Evolutionary conservation across 1,140 invertebrate genomes (phyloP), one percentile per base, ranked within the genome.

Genomic region (Eupristina koningsbergeri): DNA sequence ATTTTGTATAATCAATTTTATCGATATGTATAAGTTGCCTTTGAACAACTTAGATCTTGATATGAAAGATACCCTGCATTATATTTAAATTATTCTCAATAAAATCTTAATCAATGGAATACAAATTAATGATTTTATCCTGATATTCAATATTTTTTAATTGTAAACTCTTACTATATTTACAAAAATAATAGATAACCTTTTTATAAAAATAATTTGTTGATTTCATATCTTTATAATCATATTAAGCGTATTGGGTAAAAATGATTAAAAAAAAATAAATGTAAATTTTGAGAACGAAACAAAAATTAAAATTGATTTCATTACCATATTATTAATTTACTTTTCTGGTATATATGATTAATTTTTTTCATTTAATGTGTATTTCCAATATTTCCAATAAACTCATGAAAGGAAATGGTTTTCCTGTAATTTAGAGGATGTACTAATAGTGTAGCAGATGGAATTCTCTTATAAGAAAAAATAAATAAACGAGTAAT

Each of bases 81-180:
- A 76, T 53, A 61, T 31, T 36, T n/a, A 19, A 77, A 74, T 75
- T 11, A 7, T 76, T 63, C 29, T 45, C 58, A 73, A 82, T 82
- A 82, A 82, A 82, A 82, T 82, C 74, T 76, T 76, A 82, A 82
- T 82, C 58, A 67, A 39, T 64, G 17, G 31, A 29, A 82, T 82
- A 67, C 53, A 82, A 73, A 77, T 53, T 53, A 74, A 11, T 47
- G 73, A 82, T 82, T 63, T 39, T 11, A 67, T 69, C 77, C 53
- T 53, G 61, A 80, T 80, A 58, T 13, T 76, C 17, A 64, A 81
- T 75, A 31, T 82, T 67, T 39, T 67, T 26, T 11, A 45, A 45
- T 78, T n/a, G 58, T 76, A 26, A 36, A 58, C 39, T 58, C 9
- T 26, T 39, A 58, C 19, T 76, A 26, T 61, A 45, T n/a, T n/a